These are phyloP conservation scores for Aspidapion aeneum DNA, from an alignment of 2,888 invertebrate species.

Conservation along the genomic window DNA sequence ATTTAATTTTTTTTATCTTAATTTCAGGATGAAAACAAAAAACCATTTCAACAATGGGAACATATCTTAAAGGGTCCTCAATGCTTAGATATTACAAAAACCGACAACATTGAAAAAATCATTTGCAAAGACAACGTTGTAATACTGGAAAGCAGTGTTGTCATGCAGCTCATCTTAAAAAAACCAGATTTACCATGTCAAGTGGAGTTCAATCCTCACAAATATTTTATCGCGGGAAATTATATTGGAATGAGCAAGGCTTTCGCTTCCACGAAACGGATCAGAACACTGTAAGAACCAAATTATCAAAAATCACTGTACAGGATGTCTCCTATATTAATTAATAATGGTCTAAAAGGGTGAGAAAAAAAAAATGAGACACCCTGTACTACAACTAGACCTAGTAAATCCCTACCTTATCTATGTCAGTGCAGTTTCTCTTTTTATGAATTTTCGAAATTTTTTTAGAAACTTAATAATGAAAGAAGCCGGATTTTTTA, in stretches of 20 bases:
- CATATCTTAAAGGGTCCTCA: conserved; percentile 40
- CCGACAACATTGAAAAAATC: conserved; percentile 34
- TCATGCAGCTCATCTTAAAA: conserved; percentile 37
- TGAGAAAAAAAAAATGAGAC: too few relatives aligned
- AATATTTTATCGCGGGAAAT: conserved; percentile 35
- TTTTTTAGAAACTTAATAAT: background rate
- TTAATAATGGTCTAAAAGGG: too few relatives aligned
- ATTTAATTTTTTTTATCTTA: too few relatives aligned
- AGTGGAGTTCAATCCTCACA: conserved; percentile 29
- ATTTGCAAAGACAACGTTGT: conserved; percentile 43
- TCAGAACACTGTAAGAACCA: background rate
- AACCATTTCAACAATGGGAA: conserved; percentile 36
- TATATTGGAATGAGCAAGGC: conserved; percentile 28
- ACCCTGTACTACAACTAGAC: too few relatives aligned
- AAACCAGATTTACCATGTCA: conserved; percentile 33
- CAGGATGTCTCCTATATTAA: too few relatives aligned
- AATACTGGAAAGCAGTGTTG: conserved; percentile 42
- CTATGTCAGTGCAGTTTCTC: too few relatives aligned
- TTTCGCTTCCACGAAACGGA: background rate
- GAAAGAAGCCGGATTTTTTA: background rate
- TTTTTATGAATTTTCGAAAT: too few relatives aligned
- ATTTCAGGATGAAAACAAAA: conserved; percentile 21
- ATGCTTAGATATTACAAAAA: conserved; percentile 44
- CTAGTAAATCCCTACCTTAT: too few relatives aligned
- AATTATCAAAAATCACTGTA: too few relatives aligned